Conservation (phyloP, 2,797 vertebrate genomes). For the Muraenolepis orangiensis region DNA sequence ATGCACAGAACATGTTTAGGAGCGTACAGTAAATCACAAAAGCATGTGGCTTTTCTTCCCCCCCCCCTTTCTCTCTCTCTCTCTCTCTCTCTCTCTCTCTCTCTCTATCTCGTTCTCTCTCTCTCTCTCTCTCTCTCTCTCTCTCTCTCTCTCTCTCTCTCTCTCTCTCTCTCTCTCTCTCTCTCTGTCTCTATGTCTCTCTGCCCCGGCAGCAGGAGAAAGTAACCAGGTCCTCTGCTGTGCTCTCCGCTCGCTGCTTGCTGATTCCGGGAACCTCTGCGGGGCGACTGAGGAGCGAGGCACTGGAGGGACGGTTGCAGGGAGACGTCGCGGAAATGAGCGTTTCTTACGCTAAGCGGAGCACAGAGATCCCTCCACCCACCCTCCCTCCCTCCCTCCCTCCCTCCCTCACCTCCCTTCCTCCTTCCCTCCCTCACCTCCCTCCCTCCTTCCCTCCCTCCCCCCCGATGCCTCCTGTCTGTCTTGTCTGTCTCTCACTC, state of each 20-base stretch:
- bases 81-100: background rate
- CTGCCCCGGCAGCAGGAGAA: background rate
- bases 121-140: background rate
- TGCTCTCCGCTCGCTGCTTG: no score
- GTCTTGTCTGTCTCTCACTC: background rate
- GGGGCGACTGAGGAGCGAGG: background rate
- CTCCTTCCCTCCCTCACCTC: background rate
- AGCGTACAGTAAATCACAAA: background rate
- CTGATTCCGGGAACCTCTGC: background rate
- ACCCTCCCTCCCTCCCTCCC: background rate
- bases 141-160: background rate
- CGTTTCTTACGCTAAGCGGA: background rate
- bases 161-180: no score
- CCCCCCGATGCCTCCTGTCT: background rate
- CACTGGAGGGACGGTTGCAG: background rate
- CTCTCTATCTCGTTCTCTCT: no score
- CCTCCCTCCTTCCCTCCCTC: background rate
- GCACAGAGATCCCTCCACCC: background rate
- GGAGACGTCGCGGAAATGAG: background rate
- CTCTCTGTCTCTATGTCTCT: background rate
- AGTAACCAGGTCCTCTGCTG: background rate
- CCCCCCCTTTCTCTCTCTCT: background rate
- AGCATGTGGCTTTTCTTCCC: background rate
- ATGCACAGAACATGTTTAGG: background rate
- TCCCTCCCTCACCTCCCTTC: background rate